Evolutionary conservation across 2,888 invertebrate genomes (phyloP).

Genomic region (Osedax fenrisi): DNA sequence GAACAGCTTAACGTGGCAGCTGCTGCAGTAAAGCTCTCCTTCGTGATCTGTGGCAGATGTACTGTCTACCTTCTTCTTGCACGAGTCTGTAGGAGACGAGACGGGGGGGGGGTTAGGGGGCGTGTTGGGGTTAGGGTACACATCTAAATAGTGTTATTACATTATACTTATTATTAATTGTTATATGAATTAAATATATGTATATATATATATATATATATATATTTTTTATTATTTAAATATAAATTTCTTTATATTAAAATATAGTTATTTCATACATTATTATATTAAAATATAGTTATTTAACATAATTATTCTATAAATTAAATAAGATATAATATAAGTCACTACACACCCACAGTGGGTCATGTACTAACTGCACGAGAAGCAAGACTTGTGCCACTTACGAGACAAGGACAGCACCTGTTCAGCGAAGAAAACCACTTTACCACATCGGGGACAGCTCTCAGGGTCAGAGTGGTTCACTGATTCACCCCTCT

Average conservation of each 20-base stretch:
- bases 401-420: constrained; percentile 52
- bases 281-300: no score
- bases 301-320: no score
- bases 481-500: neutral
- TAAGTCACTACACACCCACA: neutral
- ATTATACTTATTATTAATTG: no score
- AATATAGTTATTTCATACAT: no score
- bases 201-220: no score
- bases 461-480: constrained; percentile 56
- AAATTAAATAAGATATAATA: no score
- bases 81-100: neutral
- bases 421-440: constrained; percentile 54
- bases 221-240: no score
- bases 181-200: neutral
- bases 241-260: no score
- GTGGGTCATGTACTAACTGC: constrained; percentile 49
- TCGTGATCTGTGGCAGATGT: constrained; percentile 90
- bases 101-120: neutral
- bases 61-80: constrained; percentile 60
- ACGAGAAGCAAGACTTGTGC: constrained; percentile 53
- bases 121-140: no score
- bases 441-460: constrained; percentile 64
- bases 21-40: constrained; percentile 79
- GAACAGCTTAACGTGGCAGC: constrained; percentile 91
- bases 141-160: no score